A percentile compares a stretch with the other conserved stretches of the same genome.
Evolutionary conservation across 2,888 invertebrate species (phyloP).

Genomic region (Nomada fabriciana): DNA sequence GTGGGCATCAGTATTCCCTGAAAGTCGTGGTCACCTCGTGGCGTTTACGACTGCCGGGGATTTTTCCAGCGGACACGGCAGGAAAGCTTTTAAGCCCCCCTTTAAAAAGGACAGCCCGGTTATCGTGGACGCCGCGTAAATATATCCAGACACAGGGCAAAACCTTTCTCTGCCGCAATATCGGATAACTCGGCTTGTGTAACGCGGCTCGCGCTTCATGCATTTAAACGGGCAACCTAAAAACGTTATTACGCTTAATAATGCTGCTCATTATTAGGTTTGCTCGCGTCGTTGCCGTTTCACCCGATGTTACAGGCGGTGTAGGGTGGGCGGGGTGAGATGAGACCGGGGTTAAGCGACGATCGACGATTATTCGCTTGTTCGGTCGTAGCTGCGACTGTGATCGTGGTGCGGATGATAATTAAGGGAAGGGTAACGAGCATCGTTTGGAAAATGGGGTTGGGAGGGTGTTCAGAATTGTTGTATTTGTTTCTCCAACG

Average conservation of each 20-base stretch:
- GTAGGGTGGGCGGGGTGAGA: not conserved
- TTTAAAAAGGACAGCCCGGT: conserved; percentile 76
- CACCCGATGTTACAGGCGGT: not conserved
- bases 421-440: not conserved
- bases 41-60: conserved; percentile 40
- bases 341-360: not conserved
- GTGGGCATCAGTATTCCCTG: conserved; percentile 63
- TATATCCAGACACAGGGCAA: conserved; percentile 69
- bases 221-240: conserved; percentile 78
- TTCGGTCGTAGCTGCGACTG: not conserved
- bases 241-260: conserved; percentile 73
- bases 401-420: not conserved
- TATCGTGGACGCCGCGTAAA: conserved; percentile 76
- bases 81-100: conserved; percentile 76
- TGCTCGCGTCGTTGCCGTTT: conserved; percentile 14
- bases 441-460: not conserved
- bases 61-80: conserved; percentile 49
- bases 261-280: conserved; percentile 51
- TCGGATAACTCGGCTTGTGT: conserved; percentile 53
- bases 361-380: conserved; percentile 23
- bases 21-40: conserved; percentile 63
- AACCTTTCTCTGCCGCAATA: conserved; percentile 54
- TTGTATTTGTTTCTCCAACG: too few relatives aligned
- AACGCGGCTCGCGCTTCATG: conserved; percentile 70
- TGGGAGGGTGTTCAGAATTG: too few relatives aligned